Conservation (phyloP, 1,140 invertebrate genomes). For the Brachionus paranguensis region DNA sequence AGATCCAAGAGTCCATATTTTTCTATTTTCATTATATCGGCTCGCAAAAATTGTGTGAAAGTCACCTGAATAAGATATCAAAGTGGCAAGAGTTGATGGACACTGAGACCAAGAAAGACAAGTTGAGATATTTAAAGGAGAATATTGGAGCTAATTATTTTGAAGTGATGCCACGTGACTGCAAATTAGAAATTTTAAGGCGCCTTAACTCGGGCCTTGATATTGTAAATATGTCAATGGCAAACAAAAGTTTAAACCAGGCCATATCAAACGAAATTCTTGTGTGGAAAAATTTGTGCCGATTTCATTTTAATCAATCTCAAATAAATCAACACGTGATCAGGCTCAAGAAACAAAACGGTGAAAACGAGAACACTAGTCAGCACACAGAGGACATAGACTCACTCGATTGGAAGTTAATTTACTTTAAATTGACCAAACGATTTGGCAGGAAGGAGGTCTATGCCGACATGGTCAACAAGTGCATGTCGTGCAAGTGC, state of each 20-base stretch:
- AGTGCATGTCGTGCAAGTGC: constrained; percentile 88
- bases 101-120: constrained; percentile 60
- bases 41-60: constrained; percentile 77
- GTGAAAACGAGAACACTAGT: neutral
- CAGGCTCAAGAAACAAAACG: constrained; percentile 13
- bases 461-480: constrained; percentile 85
- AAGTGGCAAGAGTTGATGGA: constrained; percentile 74
- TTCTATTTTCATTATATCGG: constrained; percentile 64
- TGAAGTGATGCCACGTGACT: constrained; percentile 83
- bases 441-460: constrained; percentile 82
- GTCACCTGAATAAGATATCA: constrained; percentile 74
- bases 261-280: constrained; percentile 76
- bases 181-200: constrained; percentile 79
- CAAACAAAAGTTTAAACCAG: constrained; percentile 66
- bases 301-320: constrained; percentile 80
- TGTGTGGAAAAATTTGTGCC: constrained; percentile 81
- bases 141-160: constrained; percentile 66
- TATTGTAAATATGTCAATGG: constrained; percentile 67
- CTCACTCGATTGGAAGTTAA: constrained; percentile 41
- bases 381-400: neutral
- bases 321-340: constrained; percentile 66
- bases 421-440: constrained; percentile 56
- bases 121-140: neutral
- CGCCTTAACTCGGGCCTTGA: constrained; percentile 84
- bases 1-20: constrained; percentile 45